Evolutionary conservation across 2,113 vertebrate species (phyloP), one percentile per base, ranked within the genome.

Genomic region (Climacteris rufus): DNA sequence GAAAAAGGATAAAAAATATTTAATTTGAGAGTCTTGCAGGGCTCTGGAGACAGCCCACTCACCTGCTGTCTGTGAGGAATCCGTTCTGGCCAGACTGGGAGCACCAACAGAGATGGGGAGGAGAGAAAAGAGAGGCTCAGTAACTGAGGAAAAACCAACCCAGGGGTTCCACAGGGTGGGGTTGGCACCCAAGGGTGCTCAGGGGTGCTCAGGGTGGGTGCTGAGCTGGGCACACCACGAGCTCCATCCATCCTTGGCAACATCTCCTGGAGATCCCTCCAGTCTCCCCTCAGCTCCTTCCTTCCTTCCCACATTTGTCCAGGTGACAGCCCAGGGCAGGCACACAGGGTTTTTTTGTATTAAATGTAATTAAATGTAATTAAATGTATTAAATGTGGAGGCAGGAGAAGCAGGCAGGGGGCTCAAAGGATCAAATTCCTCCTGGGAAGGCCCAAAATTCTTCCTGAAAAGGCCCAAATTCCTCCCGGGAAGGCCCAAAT

Each of bases 1-100:
- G 98, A 98, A 98, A 98, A 98, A 96, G 70, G 64, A 96, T 63
- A 47, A n/a, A n/a, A n/a, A n/a, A n/a, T n/a, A n/a, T n/a, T n/a
- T n/a, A n/a, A 81, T 94, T 96, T 96, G 6, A 71, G 96, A 95
- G 85, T 74, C 95, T 50, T 81, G 95, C 89, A 87, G 93, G 47
- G 61, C 78, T 91, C 83, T 7, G 18, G 88, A 59, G 82, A 33
- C 33, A 71, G 75, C 52, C 35, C 17, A 97, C 99, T 99, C 97
- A 99, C 99, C 99, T 99, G 99, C 98, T 99, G 97, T 99, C 99
- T 23, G 98, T 98, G 98, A 99, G 98, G 98, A 98, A 99, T 98
- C 99, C 99, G 10, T 99, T 99, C 97, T 99, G 99, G 97, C 99
- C 99, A 91, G 98, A 98, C 99, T 99, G 98, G 92, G 97, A 98